Base-by-base conservation (phyloP, 2,797 vertebrate genomes). In the Pseudomugil tenellus region DNA sequence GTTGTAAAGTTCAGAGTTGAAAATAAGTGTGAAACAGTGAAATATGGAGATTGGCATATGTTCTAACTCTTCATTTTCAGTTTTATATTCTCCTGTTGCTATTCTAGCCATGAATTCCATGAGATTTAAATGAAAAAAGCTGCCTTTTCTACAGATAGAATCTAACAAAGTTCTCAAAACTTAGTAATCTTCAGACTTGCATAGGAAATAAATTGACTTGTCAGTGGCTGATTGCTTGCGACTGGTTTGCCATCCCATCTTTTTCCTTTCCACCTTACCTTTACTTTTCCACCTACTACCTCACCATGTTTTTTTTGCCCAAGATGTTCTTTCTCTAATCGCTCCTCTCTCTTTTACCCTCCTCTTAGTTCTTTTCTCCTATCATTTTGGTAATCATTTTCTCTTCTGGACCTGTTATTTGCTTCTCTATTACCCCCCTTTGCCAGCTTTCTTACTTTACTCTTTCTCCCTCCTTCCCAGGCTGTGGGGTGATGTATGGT, bases 401-500 rank as follows among this genome's bases (percentile, higher is more conserved):
- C 80, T 77, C 79, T 78, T 72, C 69, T 37, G 55, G 77, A 65
- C 55, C 65, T 73, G 70, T 74, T 84, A 74, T 79, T 81, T 83
- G 79, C 78, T 63, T 88, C 88, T 91, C 75, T 87, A 83, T 88
- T 84, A 82, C 74, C 49, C 32, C 66, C 61, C 37, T 35, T n/a
- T 4, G 12, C 39, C 71, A 49, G n/a, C 73, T 63, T 49, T 77
- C 80, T 77, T 77, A 73, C 78, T 14, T 75, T 83, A 60, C 75
- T 75, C 72, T 79, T 64, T 80, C 66, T 58, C 84, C 64, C 69
- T 65, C 80, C 76, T 84, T 90, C 76, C 66, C 80, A 78, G 80
- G 84, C 91, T 87, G 79, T 85, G 70, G 79, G 87, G 83, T 94
- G 93, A 95, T 94, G 88, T 93, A 95, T 93, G 82, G 89, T 87